Percentiles rank a stretch among this genome's conserved stretches.
phyloP scores from a whole-genome alignment of 2,888 invertebrate species.

The Lacanobia oleracea region DNA sequence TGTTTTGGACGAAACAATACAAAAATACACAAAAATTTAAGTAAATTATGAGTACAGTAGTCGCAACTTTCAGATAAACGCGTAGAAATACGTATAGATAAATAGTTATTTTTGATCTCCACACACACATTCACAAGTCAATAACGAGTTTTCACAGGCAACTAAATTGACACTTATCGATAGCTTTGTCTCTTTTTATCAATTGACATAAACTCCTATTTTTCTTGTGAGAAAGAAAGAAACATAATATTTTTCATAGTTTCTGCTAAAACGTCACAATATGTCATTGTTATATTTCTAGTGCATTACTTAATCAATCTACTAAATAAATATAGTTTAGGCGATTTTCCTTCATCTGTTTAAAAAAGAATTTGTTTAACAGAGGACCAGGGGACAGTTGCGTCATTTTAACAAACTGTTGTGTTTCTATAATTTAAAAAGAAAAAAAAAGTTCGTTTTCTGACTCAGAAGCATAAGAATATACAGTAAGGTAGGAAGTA shows the following conservation, averaged over 20 bases:
- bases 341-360: too few species aligned
- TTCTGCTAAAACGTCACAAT: constrained; percentile 3
- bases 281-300: constrained; percentile 7
- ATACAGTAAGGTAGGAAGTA: too few species aligned
- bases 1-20: constrained; percentile 75
- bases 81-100: constrained; percentile 70
- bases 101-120: constrained; percentile 65
- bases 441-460: too few species aligned
- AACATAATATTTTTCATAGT: constrained; percentile 23
- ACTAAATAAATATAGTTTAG: constrained; percentile 12
- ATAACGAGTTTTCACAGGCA: constrained; percentile 51
- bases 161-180: constrained; percentile 46
- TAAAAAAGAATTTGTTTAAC: too few species aligned
- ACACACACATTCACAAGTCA: constrained; percentile 61
- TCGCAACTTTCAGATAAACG: constrained; percentile 75
- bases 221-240: constrained; percentile 42
- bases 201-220: not conserved
- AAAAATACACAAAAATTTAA: constrained; percentile 80
- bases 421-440: too few species aligned
- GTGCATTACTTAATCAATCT: constrained; percentile 5
- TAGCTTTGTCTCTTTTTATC: constrained; percentile 57
- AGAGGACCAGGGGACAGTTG: too few species aligned
- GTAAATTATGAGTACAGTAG: constrained; percentile 73
- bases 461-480: too few species aligned
- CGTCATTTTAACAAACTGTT: too few species aligned